Conservation (phyloP, 2,113 vertebrate species). For the Oncorhynchus keta region DNA sequence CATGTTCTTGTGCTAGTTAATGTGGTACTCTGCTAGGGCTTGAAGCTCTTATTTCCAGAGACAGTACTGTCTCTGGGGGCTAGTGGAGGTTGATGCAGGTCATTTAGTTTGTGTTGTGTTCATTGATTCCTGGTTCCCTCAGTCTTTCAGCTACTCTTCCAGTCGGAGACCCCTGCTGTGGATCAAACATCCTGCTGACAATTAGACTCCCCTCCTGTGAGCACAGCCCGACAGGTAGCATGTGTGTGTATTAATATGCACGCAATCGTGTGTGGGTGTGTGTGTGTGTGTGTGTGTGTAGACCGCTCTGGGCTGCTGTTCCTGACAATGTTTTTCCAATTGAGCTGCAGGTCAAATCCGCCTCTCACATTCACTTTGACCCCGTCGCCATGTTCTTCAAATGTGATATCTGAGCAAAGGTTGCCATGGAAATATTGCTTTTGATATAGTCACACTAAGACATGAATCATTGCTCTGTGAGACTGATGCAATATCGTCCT, state of each 20-base stretch:
- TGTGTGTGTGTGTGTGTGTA: conserved; percentile 20
- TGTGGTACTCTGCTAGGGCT: not conserved
- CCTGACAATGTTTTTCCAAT: not conserved
- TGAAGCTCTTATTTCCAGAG: conserved; percentile 13
- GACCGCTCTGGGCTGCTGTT: not conserved
- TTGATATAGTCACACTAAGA: not conserved
- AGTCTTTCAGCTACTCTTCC: conserved; percentile 28
- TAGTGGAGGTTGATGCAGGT: conserved; percentile 42
- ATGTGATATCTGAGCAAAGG: conserved; percentile 15
- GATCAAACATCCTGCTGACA: too few relatives aligned
- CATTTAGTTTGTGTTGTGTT: conserved; percentile 33
- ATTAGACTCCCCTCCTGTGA: too few relatives aligned
- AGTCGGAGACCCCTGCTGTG: not conserved
- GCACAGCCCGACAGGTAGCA: not conserved
- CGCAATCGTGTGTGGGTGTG: not conserved
- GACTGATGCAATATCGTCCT: not conserved
- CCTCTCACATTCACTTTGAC: conserved; percentile 11
- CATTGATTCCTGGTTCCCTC: conserved; percentile 53
- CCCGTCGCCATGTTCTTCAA: not conserved
- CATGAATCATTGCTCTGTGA: not conserved
- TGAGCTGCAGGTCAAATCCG: conserved; percentile 1
- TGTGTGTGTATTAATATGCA: conserved; percentile 5
- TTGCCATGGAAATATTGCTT: conserved; percentile 24
- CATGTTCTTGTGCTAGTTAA: too few relatives aligned
- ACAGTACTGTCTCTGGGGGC: conserved; percentile 19